These are phyloP conservation scores for Bombus cullumanus DNA, from an alignment of 1,140 invertebrate species.

Conservation along the genomic window DNA sequence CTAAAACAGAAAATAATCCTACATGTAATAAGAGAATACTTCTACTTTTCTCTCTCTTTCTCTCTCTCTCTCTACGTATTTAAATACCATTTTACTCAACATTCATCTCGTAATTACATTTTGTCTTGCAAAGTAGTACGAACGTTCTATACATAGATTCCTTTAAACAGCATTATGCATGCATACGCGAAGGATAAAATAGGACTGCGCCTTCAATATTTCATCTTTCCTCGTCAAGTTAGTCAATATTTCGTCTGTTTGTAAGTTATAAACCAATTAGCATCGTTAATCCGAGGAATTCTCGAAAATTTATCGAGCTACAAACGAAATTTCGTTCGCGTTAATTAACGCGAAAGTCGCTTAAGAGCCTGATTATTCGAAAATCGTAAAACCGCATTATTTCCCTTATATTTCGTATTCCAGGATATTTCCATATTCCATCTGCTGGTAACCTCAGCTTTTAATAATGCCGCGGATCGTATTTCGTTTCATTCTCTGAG, in stretches of 20 bases:
- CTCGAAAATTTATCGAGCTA: background rate
- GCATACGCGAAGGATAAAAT: too few relatives aligned
- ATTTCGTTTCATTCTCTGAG: background rate
- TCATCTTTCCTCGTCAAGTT: background rate
- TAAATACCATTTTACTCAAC: background rate
- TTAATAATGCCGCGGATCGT: constrained; percentile 24
- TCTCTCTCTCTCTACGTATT: too few relatives aligned
- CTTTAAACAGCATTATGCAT: background rate
- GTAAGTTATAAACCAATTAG: background rate
- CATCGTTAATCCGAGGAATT: background rate
- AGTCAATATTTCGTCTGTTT: background rate
- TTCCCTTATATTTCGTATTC: background rate
- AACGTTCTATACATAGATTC: background rate
- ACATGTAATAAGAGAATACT: too few relatives aligned
- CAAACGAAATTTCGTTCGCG: background rate
- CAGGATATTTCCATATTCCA: constrained; percentile 1
- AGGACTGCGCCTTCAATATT: background rate
- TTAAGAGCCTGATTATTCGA: background rate
- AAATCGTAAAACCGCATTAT: background rate
- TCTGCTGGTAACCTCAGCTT: background rate
- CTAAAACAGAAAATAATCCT: too few relatives aligned
- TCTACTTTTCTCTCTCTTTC: too few relatives aligned
- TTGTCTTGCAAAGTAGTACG: background rate
- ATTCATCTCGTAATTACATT: background rate
- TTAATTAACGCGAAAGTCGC: background rate